Percentiles rank a stretch among this genome's conserved stretches.
Conservation (phyloP, 2,113 vertebrate genomes). For the Corythornis madagascariensis region DNA sequence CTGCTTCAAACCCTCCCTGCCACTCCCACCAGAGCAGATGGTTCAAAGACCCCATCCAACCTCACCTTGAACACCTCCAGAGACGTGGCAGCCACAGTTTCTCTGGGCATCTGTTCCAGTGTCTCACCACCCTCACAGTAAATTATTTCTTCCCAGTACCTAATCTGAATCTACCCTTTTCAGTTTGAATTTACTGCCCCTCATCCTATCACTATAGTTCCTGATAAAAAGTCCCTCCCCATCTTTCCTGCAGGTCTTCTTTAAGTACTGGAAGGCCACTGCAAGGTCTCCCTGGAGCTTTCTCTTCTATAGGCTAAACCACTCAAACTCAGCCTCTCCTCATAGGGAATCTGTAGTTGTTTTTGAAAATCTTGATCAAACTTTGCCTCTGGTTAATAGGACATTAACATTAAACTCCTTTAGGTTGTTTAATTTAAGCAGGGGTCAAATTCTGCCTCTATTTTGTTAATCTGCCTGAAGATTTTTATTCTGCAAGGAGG, state of each 20-base stretch:
- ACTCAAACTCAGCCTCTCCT: not conserved
- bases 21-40: not conserved
- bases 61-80: not conserved
- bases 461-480: not conserved
- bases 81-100: not conserved
- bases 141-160: not conserved
- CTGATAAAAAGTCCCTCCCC: not conserved
- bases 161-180: not conserved
- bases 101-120: not conserved
- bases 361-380: slow-evolving; percentile 27
- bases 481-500: not conserved
- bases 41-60: not conserved
- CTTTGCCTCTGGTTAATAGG: slow-evolving; percentile 16
- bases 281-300: not conserved
- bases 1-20: not conserved
- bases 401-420: slow-evolving; percentile 4
- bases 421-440: not conserved
- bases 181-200: not conserved
- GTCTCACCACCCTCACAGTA: not conserved
- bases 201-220: no score
- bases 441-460: slow-evolving; percentile 2
- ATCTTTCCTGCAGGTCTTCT: not conserved
- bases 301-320: not conserved
- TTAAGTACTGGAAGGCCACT: not conserved
- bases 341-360: not conserved